phyloP scores from a whole-genome alignment of 1,140 invertebrate genomes.

The Cryptotermes secundus region DNA sequence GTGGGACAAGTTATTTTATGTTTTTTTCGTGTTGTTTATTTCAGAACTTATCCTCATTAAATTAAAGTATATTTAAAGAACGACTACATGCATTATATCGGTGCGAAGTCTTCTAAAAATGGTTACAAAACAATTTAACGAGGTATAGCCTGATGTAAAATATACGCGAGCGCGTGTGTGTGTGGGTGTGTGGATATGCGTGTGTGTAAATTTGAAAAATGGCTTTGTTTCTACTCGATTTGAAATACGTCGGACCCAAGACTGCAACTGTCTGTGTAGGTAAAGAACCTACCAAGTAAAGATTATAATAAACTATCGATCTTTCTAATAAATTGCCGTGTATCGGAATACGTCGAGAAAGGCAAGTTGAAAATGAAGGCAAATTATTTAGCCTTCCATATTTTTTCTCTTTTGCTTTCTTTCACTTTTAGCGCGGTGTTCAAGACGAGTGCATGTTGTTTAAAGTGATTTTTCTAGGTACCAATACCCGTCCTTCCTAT shows the following conservation, averaged over 20 bases:
- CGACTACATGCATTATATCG: background rate
- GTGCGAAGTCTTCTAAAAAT: background rate
- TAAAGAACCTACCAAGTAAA: background rate
- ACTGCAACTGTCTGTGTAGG: background rate
- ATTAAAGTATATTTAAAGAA: slow-evolving; percentile 1
- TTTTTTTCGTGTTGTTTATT: background rate
- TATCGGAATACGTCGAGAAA: background rate
- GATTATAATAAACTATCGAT: background rate
- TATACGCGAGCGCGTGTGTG: too few species aligned
- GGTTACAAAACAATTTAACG: background rate
- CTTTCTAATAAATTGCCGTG: background rate
- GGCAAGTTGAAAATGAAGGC: background rate
- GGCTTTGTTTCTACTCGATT: background rate
- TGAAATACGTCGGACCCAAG: background rate
- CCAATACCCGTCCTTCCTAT: too few species aligned
- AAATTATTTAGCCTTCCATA: background rate
- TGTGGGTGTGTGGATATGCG: too few species aligned
- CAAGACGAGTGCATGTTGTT: too few species aligned
- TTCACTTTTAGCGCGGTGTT: background rate
- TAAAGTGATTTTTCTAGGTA: too few species aligned
- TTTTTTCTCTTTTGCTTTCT: background rate
- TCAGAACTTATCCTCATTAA: background rate
- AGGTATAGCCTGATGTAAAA: background rate
- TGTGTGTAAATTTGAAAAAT: background rate
- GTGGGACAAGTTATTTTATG: background rate